Evolutionary conservation across 1,140 invertebrate species (phyloP).

Genomic region (Andricus grossulariae): DNA sequence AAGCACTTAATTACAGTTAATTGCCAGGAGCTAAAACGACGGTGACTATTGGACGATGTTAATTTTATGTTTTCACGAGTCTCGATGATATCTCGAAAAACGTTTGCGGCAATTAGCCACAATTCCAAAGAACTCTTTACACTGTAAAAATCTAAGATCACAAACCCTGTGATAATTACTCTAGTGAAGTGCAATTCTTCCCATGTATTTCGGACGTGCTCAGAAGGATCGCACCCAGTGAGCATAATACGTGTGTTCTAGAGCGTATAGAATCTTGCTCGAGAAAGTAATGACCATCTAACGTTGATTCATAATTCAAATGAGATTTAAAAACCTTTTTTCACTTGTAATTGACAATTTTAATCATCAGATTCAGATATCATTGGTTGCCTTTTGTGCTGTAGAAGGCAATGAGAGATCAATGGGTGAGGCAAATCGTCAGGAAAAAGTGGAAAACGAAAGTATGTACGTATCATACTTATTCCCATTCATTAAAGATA

Average conservation of each 20-base stretch:
- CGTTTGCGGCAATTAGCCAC: slow-evolving; percentile 63
- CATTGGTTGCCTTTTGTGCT: background rate
- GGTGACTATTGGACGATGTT: slow-evolving; percentile 40
- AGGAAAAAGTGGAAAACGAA: slow-evolving; percentile 50
- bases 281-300: slow-evolving; percentile 68
- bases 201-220: slow-evolving; percentile 38
- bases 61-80: slow-evolving; percentile 70
- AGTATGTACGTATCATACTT: slow-evolving; percentile 35
- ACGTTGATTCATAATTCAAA: background rate
- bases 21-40: slow-evolving; percentile 5
- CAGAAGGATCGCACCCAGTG: slow-evolving; percentile 57
- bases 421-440: slow-evolving; percentile 14
- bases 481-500: slow-evolving; percentile 9
- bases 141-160: slow-evolving; percentile 36
- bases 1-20: slow-evolving; percentile 20
- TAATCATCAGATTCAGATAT: background rate
- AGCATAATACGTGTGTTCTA: slow-evolving; percentile 73
- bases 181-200: slow-evolving; percentile 28
- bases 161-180: slow-evolving; percentile 43
- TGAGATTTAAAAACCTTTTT: slow-evolving; percentile 11
- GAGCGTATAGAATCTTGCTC: slow-evolving; percentile 67
- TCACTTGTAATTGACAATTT: background rate
- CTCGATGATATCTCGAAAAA: slow-evolving; percentile 64
- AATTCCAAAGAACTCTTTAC: slow-evolving; percentile 42
- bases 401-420: background rate